phyloP scores from a whole-genome alignment of 2,797 vertebrate species.

The Aulostomus chinensis region DNA sequence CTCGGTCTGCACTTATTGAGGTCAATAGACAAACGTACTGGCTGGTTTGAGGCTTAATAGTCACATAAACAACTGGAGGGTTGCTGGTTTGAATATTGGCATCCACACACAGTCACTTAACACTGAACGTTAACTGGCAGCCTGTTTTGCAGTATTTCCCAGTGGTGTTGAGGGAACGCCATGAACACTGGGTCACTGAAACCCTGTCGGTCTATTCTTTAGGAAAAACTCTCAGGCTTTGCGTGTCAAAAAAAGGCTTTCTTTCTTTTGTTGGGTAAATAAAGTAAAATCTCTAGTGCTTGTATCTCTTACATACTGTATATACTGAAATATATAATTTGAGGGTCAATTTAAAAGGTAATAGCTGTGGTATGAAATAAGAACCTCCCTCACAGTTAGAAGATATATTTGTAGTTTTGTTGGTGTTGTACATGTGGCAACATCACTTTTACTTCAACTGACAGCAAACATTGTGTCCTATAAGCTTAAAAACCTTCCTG shows the following conservation, averaged over 20 bases:
- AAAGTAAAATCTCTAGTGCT: not conserved
- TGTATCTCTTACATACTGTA: too few species aligned
- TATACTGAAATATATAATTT: too few species aligned
- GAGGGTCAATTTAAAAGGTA: too few species aligned
- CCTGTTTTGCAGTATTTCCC: not conserved
- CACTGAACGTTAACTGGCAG: slow-evolving; percentile 6
- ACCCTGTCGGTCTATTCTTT: slow-evolving; percentile 15
- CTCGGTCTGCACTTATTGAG: slow-evolving; percentile 45
- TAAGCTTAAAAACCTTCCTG: slow-evolving; percentile 37
- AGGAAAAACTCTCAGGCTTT: slow-evolving; percentile 7
- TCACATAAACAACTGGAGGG: slow-evolving; percentile 26
- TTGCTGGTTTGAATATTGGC: slow-evolving; percentile 34
- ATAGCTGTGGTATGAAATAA: too few species aligned
- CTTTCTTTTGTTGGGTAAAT: not conserved
- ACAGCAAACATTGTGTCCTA: slow-evolving; percentile 40
- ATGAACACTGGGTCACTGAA: slow-evolving; percentile 23
- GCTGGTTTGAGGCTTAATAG: slow-evolving; percentile 29
- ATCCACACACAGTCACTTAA: not conserved
- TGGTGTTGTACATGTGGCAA: slow-evolving; percentile 21
- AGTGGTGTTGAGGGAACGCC: slow-evolving; percentile 3
- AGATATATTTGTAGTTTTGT: slow-evolving; percentile 26
- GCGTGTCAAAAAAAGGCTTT: slow-evolving; percentile 1
- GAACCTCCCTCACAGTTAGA: not conserved
- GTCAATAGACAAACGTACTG: slow-evolving; percentile 46
- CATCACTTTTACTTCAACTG: slow-evolving; percentile 33